Conservation (phyloP, 2,797 vertebrate genomes). For the Pipistrellus kuhlii region DNA sequence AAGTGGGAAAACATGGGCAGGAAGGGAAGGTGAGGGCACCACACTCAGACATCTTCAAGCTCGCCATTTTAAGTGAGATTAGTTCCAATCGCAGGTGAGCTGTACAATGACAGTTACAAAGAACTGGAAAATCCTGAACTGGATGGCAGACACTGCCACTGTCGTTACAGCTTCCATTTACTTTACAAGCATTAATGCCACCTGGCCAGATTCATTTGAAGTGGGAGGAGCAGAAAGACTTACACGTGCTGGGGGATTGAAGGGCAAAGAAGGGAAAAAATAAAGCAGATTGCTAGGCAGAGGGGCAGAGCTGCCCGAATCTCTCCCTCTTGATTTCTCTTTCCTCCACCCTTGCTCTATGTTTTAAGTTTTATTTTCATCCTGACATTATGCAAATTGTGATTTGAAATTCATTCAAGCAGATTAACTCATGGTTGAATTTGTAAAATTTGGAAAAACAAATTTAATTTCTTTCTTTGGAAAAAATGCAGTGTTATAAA, state of each 20-base stretch:
- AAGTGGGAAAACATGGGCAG: neutral
- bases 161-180: constrained; percentile 28
- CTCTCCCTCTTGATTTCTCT: constrained; percentile 17
- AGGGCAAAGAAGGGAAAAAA: neutral
- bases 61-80: neutral
- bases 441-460: constrained; percentile 73
- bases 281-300: constrained; percentile 19
- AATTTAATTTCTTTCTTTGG: constrained; percentile 79
- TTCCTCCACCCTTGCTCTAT: constrained; percentile 12
- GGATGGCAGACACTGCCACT: neutral
- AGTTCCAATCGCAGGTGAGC: neutral
- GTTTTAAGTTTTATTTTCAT: constrained; percentile 67
- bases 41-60: neutral
- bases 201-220: constrained; percentile 42
- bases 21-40: neutral
- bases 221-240: constrained; percentile 60
- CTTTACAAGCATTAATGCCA: constrained; percentile 58
- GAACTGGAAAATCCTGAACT: constrained; percentile 36
- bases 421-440: constrained; percentile 56
- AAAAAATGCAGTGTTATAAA: constrained; percentile 70
- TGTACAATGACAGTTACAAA: neutral
- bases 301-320: neutral
- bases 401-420: constrained; percentile 72
- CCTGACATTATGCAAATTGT: constrained; percentile 76
- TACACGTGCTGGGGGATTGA: neutral